Evolutionary conservation across 1,140 invertebrate genomes (phyloP), one percentile per base, ranked within the genome.

Genomic region (Solen grandis): DNA sequence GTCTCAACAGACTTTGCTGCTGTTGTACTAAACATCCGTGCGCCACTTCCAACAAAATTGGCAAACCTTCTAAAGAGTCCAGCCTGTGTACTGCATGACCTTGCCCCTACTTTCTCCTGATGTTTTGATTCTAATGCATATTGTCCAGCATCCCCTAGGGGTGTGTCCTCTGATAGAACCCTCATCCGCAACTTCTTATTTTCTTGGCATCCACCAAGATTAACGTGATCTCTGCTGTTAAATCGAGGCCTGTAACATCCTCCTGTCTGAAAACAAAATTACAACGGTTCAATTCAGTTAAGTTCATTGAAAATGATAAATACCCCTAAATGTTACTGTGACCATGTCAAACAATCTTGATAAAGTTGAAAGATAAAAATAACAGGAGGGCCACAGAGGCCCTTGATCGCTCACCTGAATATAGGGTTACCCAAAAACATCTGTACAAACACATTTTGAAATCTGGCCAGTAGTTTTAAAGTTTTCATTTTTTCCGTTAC

Each of bases 91-190:
- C 27, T 22, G 16, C 46, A 22, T 35, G 70, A 33, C 0, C 0
- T 8, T 8, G 41, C 8, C 41, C 19, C 8, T 46, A 19, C 19
- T 19, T 46, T 8, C 19, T 10, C 41, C 8, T 10, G 8, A 10
- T 8, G 41, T 8, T 13, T 29, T 10, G 55, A 25, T 14, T 78
- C 13, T 50, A 68, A 68, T 14, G 69, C 27, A 50, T 78, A 60
- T n/a, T 78, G 35, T 1, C 57, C 16, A 0, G 69, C 78, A 50
- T 87, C 59, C 65, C 79, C 84, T 29, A 87, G 69, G 35, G 85
- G 86, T 2, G 92, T 90, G 25, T 91, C 92, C 62, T 92, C 89
- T 5, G 92, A 91, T 22, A 93, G 82, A 2, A 93, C 81, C 5
- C 93, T 93, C 19, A 87, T 86, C 65, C 89, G 84, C 2, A 93